Conservation (phyloP, 1,140 invertebrate species). For the Drosophila athabasca region DNA sequence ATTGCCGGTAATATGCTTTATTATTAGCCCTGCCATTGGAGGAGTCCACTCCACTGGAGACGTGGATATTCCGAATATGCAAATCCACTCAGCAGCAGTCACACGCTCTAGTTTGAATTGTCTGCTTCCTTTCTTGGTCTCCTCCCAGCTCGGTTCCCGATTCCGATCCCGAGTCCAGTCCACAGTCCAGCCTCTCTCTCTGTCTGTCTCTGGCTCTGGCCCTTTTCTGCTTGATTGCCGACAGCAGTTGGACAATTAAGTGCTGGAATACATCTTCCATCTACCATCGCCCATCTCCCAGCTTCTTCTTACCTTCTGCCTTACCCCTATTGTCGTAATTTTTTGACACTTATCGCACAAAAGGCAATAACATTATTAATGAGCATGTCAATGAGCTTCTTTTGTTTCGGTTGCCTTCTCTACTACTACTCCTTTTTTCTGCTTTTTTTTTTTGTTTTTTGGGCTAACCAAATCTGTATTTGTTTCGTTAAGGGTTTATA, state of each 20-base stretch:
- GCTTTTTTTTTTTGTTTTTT: no score
- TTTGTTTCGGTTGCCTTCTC: constrained; percentile 38
- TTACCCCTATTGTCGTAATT: constrained; percentile 73
- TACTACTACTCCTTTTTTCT: no score
- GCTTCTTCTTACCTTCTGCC: constrained; percentile 23
- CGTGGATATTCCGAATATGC: constrained; percentile 61
- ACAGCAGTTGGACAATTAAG: constrained; percentile 79
- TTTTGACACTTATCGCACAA: constrained; percentile 82
- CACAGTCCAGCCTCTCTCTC: background rate
- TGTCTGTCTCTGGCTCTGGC: constrained; percentile 19
- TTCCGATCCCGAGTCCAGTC: background rate
- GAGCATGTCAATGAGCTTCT: constrained; percentile 79
- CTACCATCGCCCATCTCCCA: constrained; percentile 44
- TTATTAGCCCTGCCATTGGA: constrained; percentile 69
- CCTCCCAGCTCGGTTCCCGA: constrained; percentile 12
- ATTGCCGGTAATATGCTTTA: constrained; percentile 81
- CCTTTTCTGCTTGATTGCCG: constrained; percentile 73
- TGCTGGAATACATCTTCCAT: constrained; percentile 63
- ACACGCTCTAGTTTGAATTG: constrained; percentile 82
- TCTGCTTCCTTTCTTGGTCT: constrained; percentile 44
- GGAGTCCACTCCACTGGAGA: constrained; percentile 36
- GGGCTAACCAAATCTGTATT: no score
- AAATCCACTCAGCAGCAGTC: constrained; percentile 79
- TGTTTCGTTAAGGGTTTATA: no score
- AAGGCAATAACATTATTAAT: constrained; percentile 83